Evolutionary conservation across 2,888 invertebrate genomes (phyloP).

Genomic region (Sminthurides aquaticus): DNA sequence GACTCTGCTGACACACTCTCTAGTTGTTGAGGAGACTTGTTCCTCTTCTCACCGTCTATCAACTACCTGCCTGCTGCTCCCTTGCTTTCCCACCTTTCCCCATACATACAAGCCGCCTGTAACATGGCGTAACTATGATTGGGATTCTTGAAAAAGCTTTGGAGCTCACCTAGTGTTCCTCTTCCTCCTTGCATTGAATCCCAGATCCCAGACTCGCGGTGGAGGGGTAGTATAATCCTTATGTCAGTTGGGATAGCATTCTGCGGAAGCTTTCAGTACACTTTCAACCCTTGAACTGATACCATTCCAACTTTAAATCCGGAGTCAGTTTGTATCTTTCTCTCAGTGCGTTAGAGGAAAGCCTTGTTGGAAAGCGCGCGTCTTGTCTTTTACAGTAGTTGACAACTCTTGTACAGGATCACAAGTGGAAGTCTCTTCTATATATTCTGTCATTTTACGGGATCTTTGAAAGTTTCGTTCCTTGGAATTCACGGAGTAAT

Average conservation of each 20-base stretch:
- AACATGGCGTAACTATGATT: background rate
- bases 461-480: too few relatives aligned
- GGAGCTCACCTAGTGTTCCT: background rate
- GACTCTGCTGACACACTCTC: background rate
- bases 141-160: background rate
- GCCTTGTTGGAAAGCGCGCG: too few relatives aligned
- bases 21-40: background rate
- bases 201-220: background rate
- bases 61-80: background rate
- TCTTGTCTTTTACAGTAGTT: too few relatives aligned
- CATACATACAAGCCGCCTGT: background rate
- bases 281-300: background rate
- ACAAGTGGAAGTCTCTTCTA: too few relatives aligned
- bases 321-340: background rate
- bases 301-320: background rate
- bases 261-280: background rate
- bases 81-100: too few relatives aligned
- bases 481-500: too few relatives aligned
- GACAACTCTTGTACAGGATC: too few relatives aligned
- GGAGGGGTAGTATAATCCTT: background rate
- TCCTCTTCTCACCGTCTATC: background rate
- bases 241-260: background rate
- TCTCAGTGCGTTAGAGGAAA: background rate
- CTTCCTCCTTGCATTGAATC: too few relatives aligned
- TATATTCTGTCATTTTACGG: too few relatives aligned